phyloP scores from a whole-genome alignment of 2,113 vertebrate genomes.

The Rallus limicola region DNA sequence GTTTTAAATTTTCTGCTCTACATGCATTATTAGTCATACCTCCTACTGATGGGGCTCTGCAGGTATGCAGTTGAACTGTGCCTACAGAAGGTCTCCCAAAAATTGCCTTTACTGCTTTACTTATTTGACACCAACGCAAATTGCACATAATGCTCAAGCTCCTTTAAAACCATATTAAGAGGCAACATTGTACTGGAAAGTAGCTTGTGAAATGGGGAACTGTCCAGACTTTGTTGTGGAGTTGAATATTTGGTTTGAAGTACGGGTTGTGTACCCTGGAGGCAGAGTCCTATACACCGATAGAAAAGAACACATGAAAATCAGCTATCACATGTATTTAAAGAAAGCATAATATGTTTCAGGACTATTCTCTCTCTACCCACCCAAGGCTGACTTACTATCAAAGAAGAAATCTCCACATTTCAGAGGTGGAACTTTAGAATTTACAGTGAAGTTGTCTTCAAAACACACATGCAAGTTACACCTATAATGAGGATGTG shows the following conservation, averaged over 20 bases:
- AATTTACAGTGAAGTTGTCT: background rate
- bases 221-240: background rate
- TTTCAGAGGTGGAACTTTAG: background rate
- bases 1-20: background rate
- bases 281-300: background rate
- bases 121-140: background rate
- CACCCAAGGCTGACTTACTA: background rate
- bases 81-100: background rate
- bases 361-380: background rate
- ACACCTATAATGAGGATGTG: background rate
- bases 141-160: background rate
- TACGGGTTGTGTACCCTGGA: background rate
- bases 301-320: background rate
- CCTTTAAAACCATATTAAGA: background rate
- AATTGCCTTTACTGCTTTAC: background rate
- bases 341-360: background rate
- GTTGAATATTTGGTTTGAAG: background rate
- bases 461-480: background rate
- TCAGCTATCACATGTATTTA: background rate
- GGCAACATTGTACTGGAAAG: background rate
- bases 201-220: background rate
- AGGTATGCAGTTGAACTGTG: background rate
- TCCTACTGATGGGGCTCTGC: background rate
- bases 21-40: background rate
- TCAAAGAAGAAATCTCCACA: background rate